Base-by-base conservation (phyloP, 2,113 vertebrate species). In the Gobius niger region DNA sequence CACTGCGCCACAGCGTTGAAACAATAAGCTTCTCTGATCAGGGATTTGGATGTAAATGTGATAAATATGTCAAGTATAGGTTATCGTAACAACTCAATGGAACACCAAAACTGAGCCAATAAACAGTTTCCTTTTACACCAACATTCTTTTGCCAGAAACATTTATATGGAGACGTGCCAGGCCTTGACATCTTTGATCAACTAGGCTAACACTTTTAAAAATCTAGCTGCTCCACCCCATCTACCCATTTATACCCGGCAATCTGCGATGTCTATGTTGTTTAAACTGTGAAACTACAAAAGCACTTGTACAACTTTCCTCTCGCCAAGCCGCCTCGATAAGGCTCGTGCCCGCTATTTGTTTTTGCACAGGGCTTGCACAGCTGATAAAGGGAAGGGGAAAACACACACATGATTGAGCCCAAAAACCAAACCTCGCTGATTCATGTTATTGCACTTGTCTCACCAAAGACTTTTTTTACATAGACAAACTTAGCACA, bases 31-130 rank as follows among this genome's bases (percentile, higher is more conserved):
- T 53, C 63, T n/a, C 44, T 64, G 78, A 68, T 54, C 70, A 63
- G 69, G 41, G 49, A 56, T 63, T 77, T 77, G 71, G 63, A 68
- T 84, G 82, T 87, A 68, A 86, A 77, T 80, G 82, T 70, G 82
- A 87, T 87, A 83, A 89, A 91, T 90, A 85, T 78, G 77, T 67
- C 67, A 64, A 46, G 71, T 69, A 60, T 63, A 62, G 70, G 78
- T 83, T 81, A 79, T 83, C 78, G 86, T 87, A 85, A 88, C 85
- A 89, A 88, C 88, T 85, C 67, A 82, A 73, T 82, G 77, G 74
- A 81, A 86, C 67, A 79, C 66, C 82, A 68, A 70, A 77, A 84
- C 54, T 4, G 74, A 68, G 76, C 82, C 82, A 89, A 90, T 86
- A 89, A 87, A 88, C 86, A 81, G 57, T 71, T 77, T 53, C 70